phyloP scores from a whole-genome alignment of 1,140 invertebrate genomes.

The Philaenus spumarius region DNA sequence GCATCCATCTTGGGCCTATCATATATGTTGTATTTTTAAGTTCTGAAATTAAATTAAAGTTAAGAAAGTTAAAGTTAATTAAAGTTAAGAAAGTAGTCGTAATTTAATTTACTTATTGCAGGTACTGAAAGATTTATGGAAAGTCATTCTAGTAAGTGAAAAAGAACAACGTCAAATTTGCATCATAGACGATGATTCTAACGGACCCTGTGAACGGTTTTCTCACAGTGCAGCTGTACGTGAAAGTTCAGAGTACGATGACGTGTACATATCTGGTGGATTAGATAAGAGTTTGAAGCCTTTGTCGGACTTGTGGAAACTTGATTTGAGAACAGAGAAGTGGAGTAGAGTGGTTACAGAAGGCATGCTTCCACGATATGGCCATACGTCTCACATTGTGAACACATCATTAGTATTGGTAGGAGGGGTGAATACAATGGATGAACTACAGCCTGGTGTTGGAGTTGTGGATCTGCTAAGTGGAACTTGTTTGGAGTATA shows the following conservation, averaged over 20 bases:
- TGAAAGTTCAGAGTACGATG: conserved; percentile 1
- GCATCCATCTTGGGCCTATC: too few relatives aligned
- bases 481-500: conserved; percentile 34
- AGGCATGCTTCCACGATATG: conserved; percentile 30
- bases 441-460: conserved; percentile 36
- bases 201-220: conserved; percentile 27
- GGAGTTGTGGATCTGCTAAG: conserved; percentile 38
- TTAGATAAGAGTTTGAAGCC: conserved; percentile 33
- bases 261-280: conserved; percentile 40
- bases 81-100: too few relatives aligned
- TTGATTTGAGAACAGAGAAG: conserved; percentile 28
- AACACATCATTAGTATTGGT: conserved; percentile 38
- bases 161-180: neutral
- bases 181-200: neutral
- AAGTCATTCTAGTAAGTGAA: neutral
- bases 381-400: conserved; percentile 38
- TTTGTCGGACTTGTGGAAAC: conserved; percentile 33
- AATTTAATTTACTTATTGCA: conserved; percentile 5
- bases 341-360: conserved; percentile 29
- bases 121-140: conserved; percentile 14
- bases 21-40: too few relatives aligned
- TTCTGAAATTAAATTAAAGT: too few relatives aligned
- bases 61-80: too few relatives aligned
- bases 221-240: conserved; percentile 37
- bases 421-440: conserved; percentile 34